These are phyloP conservation scores for Leptinotarsa haldemani DNA, from an alignment of 2,888 invertebrate genomes.

Conservation along the genomic window DNA sequence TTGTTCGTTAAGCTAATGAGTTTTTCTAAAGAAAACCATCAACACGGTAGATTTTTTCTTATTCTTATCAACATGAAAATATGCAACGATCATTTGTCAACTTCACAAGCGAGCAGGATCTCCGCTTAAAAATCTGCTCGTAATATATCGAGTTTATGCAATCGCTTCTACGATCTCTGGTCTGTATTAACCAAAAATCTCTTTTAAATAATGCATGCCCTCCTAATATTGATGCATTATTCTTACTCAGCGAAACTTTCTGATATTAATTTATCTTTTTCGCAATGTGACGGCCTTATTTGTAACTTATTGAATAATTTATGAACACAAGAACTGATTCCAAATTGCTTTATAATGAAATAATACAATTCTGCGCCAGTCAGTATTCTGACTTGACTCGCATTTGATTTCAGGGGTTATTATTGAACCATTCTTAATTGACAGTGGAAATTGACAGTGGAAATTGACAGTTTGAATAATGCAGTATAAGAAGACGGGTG, in stretches of 20 bases:
- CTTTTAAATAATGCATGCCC: constrained; percentile 19
- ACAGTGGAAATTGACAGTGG: background rate
- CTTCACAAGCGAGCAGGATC: background rate
- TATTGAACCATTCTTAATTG: constrained; percentile 16
- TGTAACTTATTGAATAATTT: constrained; percentile 49
- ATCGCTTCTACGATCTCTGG: constrained; percentile 4
- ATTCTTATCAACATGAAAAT: background rate
- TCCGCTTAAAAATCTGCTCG: constrained; percentile 2
- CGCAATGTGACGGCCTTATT: constrained; percentile 44
- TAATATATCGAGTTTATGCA: constrained; percentile 17
- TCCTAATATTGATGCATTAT: constrained; percentile 36
- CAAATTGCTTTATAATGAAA: constrained; percentile 52
- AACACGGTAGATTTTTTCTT: constrained; percentile 4
- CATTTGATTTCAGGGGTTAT: constrained; percentile 15
- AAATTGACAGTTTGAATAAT: background rate
- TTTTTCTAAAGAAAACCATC: background rate
- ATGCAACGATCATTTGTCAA: constrained; percentile 12
- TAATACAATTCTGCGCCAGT: constrained; percentile 49
- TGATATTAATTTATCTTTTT: constrained; percentile 48
- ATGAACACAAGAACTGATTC: constrained; percentile 48
- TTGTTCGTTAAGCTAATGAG: constrained; percentile 8
- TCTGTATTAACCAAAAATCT: constrained; percentile 16
- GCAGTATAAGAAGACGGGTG: background rate
- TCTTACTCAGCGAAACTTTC: constrained; percentile 44
- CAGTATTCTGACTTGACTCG: background rate